These are phyloP conservation scores for Zaprionus ornatus DNA, from an alignment of 1,140 invertebrate species.

Conservation along the genomic window DNA sequence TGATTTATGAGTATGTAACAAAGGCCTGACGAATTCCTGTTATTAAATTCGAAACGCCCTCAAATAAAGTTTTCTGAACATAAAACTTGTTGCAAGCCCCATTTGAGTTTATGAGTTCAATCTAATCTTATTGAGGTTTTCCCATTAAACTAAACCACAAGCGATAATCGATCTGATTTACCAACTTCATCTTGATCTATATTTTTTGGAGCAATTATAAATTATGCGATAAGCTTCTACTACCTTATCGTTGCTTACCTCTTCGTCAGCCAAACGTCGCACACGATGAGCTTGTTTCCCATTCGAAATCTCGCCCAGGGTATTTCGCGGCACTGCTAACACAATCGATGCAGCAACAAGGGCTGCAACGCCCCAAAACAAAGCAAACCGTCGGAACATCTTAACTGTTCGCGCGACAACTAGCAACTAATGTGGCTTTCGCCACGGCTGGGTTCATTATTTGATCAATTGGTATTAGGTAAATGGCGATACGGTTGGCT, in stretches of 20 bases:
- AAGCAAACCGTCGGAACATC: slow-evolving; percentile 52
- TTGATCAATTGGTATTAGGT: slow-evolving; percentile 26
- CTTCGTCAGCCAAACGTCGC: slow-evolving; percentile 18
- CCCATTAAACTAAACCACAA: background rate
- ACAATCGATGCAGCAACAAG: slow-evolving; percentile 76
- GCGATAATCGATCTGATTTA: background rate
- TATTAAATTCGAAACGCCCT: too few species aligned
- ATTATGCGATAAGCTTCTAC: background rate
- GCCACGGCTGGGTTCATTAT: background rate
- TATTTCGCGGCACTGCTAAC: slow-evolving; percentile 30
- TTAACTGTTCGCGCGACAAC: slow-evolving; percentile 45
- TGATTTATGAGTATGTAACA: too few species aligned
- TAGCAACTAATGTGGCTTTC: slow-evolving; percentile 37
- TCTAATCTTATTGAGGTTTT: background rate
- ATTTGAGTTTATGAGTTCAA: background rate
- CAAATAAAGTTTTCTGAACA: background rate
- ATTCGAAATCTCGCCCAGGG: background rate
- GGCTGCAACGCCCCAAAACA: slow-evolving; percentile 61
- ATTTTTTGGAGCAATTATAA: background rate
- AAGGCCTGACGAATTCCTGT: too few species aligned
- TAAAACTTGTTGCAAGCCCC: background rate
- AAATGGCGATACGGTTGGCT: slow-evolving; percentile 43
- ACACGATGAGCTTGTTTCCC: background rate
- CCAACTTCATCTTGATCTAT: background rate
- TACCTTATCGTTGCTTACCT: slow-evolving; percentile 14